Conservation (phyloP, 1,140 invertebrate species). For the Phortica variegata region DNA sequence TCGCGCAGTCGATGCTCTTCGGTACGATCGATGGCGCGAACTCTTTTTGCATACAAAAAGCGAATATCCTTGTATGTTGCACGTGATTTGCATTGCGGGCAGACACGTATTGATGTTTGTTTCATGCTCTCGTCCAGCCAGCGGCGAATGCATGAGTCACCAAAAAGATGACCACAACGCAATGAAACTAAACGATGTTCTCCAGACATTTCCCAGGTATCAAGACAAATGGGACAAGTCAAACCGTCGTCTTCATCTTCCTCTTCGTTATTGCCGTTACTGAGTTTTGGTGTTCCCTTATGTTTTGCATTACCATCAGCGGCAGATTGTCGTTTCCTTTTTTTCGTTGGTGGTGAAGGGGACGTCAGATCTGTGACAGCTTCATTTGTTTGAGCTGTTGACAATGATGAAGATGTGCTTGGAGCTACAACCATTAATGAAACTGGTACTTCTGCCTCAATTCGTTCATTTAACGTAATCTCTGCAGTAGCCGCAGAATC, state of each 20-base stretch:
- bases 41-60: constrained; percentile 68
- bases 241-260: constrained; percentile 64
- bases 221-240: constrained; percentile 84
- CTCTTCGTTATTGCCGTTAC: neutral
- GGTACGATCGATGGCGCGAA: constrained; percentile 66
- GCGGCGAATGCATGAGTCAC: constrained; percentile 75
- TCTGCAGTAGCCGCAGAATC: neutral
- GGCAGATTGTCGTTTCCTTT: constrained; percentile 33
- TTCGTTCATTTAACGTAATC: neutral
- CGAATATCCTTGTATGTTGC: constrained; percentile 74
- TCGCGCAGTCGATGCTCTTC: constrained; percentile 63
- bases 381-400: neutral
- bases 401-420: too few relatives aligned
- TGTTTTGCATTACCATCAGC: neutral
- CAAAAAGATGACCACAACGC: constrained; percentile 90
- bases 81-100: constrained; percentile 86
- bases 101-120: constrained; percentile 60
- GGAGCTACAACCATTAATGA: too few relatives aligned
- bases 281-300: constrained; percentile 12
- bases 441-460: too few relatives aligned
- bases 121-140: constrained; percentile 66
- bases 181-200: constrained; percentile 79
- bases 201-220: constrained; percentile 82
- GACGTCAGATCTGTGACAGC: constrained; percentile 20
- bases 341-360: constrained; percentile 40